Conservation (phyloP, 23 tunicate species). For the Corella eumyota region DNA sequence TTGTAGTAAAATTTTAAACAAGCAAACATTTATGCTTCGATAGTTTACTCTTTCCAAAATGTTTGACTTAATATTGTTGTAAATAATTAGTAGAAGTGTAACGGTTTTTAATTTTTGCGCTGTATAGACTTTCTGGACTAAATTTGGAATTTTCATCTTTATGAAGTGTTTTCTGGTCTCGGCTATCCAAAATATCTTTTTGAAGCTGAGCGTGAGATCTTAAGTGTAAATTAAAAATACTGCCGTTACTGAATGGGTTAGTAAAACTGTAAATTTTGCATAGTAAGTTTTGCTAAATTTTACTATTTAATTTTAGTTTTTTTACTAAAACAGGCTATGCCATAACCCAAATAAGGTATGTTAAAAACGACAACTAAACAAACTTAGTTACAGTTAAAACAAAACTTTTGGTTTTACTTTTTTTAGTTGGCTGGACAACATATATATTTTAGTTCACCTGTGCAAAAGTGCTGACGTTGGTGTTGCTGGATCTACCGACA, state of each 20-base stretch:
- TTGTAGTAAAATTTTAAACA: no score
- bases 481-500: conserved; percentile 48
- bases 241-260: no score
- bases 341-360: no score
- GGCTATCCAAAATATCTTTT: background rate
- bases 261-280: no score
- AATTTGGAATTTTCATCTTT: conserved; percentile 6
- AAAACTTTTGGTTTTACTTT: no score
- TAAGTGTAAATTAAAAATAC: no score
- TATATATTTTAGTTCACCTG: conserved; percentile 29
- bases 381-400: no score
- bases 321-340: no score
- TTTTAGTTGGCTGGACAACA: no score
- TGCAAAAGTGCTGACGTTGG: conserved; percentile 37
- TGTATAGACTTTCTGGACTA: conserved; percentile 27
- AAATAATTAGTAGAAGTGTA: conserved; percentile 59
- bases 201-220: conserved; percentile 19
- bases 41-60: background rate
- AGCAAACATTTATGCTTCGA: background rate
- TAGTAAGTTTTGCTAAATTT: no score
- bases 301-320: no score
- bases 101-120: conserved; percentile 64
- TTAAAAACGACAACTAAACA: no score
- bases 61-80: conserved; percentile 37
- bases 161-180: background rate